Base-by-base conservation (phyloP, 2,113 vertebrate genomes). In the Channa argus region DNA sequence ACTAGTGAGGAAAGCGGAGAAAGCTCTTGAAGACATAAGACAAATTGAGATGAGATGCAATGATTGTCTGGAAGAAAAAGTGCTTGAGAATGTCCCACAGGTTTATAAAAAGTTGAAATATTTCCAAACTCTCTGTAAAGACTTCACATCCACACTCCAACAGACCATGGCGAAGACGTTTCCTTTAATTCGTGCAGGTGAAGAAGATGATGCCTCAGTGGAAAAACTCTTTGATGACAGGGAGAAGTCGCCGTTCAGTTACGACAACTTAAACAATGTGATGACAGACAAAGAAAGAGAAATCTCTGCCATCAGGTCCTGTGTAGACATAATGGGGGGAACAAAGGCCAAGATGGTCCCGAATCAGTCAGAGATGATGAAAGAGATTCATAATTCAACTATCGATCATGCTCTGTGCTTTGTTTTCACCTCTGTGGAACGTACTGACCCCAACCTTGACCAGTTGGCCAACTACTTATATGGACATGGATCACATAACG, bases 131-230 rank as follows among this genome's bases (percentile, higher is more conserved):
- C 6, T 50, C 1, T 50, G 47, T 15, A 8, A 50, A 3, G 14
- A n/a, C 6, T 50, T n/a, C 47, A 14, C 47, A 6, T 3, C 5
- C 0, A 8, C 2, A 2, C 47, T 50, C 47, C 13, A 7, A 15
- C 5, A 8, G 47, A 50, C 14, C 47, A n/a, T 50, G 47, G 8
- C 3, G 3, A n/a, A 50, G 13, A 50, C n/a, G 14, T 15, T 50
- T 50, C 47, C 47, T 2, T 50, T n/a, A 13, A 50, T 50, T 8
- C 47, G 47, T 2, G 47, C 5, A 14, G 13, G 47, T n/a, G 1
- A 15, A 1, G 12, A 39, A 63, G 59, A 80, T 4, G 73, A 89
- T 39, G 45, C 47, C 0, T 53, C 6, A 3, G 38, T 92, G 14
- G 52, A 2, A 2, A 52, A 81, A 2, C 2, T 78, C 51, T 34